Evolutionary conservation across 2,888 invertebrate genomes (phyloP).

Genomic region (Polylopha cassiicola): DNA sequence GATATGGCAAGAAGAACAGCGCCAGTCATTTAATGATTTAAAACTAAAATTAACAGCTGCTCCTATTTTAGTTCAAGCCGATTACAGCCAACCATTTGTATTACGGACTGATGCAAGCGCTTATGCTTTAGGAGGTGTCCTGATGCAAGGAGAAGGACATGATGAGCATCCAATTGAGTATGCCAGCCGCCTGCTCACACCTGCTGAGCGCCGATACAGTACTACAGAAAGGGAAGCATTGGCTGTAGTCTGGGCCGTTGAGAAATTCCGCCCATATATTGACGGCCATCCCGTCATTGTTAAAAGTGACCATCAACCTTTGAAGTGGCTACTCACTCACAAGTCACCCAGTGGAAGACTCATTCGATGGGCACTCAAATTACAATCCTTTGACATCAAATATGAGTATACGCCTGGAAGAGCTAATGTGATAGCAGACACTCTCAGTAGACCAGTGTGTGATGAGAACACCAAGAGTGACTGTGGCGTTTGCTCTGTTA

Average conservation of each 20-base stretch:
- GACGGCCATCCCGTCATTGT: conserved; percentile 43
- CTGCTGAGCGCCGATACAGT: conserved; percentile 38
- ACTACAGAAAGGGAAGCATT: conserved; percentile 40
- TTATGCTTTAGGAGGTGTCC: conserved; percentile 26
- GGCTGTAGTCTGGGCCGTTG: conserved; percentile 8
- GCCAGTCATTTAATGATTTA: conserved; percentile 22
- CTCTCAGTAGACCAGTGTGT: conserved; percentile 33
- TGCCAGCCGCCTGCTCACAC: conserved; percentile 9
- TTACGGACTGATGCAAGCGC: conserved; percentile 36
- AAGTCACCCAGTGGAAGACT: conserved; percentile 5
- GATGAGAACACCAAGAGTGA: not conserved
- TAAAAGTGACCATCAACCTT: conserved; percentile 46
- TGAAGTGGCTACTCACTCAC: not conserved
- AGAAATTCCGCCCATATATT: conserved; percentile 31
- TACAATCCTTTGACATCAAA: conserved; percentile 2
- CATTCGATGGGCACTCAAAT: conserved; percentile 2
- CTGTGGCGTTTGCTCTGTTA: conserved; percentile 1
- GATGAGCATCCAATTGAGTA: conserved; percentile 13
- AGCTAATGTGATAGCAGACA: conserved; percentile 42
- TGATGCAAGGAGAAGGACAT: conserved; percentile 21
- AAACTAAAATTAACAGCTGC: conserved; percentile 24
- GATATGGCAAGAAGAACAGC: conserved; percentile 21
- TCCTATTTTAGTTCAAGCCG: conserved; percentile 26
- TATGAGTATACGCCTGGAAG: conserved; percentile 26
- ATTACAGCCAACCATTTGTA: conserved; percentile 28